Conservation (phyloP, 2,888 invertebrate genomes). For the Diploptera punctata region DNA sequence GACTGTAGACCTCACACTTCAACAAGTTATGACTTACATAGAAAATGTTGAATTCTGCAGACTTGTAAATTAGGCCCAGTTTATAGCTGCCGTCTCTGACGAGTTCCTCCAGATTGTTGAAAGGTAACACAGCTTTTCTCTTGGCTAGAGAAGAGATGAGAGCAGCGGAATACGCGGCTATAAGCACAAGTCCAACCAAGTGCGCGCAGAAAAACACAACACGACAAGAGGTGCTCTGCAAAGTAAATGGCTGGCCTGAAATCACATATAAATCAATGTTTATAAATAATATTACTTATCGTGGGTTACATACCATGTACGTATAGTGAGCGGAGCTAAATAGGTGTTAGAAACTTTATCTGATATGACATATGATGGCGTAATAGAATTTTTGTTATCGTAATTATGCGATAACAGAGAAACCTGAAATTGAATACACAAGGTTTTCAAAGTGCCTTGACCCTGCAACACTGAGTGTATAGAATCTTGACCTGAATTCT, state of each 20-base stretch:
- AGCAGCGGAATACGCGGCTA: constrained; percentile 10
- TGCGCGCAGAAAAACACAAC: not conserved
- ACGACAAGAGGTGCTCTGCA: not conserved
- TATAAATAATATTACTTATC: too few relatives aligned
- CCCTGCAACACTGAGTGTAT: too few relatives aligned
- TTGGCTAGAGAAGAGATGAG: not conserved
- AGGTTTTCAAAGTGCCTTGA: not conserved
- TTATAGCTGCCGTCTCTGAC: not conserved
- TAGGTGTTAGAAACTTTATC: not conserved
- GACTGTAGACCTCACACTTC: too few relatives aligned
- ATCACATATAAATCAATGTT: not conserved
- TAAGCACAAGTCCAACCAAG: not conserved
- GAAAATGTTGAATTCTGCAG: not conserved
- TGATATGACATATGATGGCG: not conserved
- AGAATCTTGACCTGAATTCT: too few relatives aligned
- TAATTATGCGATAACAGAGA: not conserved
- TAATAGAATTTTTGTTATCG: not conserved
- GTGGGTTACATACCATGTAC: not conserved
- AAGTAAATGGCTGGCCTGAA: not conserved
- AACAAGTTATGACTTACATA: too few relatives aligned
- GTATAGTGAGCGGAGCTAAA: not conserved
- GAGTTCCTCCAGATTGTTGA: not conserved
- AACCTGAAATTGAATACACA: not conserved
- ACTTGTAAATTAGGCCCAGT: not conserved
- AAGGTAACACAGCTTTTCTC: not conserved